Percentiles rank a stretch among this genome's conserved stretches.
Evolutionary conservation across 2,797 vertebrate genomes (phyloP).

Genomic region (Syncerus caffer): DNA sequence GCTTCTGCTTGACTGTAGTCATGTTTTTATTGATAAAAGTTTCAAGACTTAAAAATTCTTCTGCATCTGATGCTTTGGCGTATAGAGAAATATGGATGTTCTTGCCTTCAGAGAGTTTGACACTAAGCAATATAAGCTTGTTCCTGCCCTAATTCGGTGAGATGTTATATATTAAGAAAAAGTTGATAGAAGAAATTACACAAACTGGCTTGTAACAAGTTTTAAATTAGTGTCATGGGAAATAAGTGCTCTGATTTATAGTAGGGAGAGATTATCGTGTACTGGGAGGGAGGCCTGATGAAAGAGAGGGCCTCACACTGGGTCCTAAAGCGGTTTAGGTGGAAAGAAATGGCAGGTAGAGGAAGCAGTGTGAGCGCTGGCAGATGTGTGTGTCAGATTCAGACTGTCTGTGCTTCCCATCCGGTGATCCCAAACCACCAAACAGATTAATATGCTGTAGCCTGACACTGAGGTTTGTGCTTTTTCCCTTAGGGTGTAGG

Average conservation of each 20-base stretch:
- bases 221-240: not conserved
- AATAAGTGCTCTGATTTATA: not conserved
- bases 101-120: not conserved
- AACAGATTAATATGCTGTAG: not conserved
- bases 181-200: not conserved
- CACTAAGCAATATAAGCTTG: not conserved
- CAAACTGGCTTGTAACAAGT: not conserved
- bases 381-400: not conserved
- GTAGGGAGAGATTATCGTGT: not conserved
- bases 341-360: not conserved
- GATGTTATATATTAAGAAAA: not conserved
- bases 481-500: conserved; percentile 44
- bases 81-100: not conserved
- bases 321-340: accelerated
- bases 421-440: not conserved
- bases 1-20: not conserved
- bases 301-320: accelerated
- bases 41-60: not conserved
- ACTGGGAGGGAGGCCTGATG: not conserved
- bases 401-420: not conserved
- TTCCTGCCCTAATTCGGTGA: not conserved
- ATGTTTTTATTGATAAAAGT: not conserved
- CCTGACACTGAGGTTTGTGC: conserved; percentile 62
- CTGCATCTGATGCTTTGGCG: not conserved
- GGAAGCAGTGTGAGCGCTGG: not conserved